A percentile compares a stretch with the other conserved stretches of the same genome.
phyloP scores from a whole-genome alignment of 2,888 invertebrate genomes.

The Lepas anatifera region DNA sequence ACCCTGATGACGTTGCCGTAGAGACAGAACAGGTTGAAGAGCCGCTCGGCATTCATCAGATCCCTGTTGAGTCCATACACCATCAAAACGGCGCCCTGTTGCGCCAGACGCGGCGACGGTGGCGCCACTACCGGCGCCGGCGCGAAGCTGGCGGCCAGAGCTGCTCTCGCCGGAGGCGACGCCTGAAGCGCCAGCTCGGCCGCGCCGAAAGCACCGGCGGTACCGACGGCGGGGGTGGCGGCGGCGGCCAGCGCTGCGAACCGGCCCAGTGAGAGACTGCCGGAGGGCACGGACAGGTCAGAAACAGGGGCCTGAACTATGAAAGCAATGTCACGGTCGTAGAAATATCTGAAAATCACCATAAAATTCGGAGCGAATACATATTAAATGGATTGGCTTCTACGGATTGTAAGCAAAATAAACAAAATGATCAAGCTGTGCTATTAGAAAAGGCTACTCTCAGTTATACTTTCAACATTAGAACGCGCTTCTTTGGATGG shows the following conservation, averaged over 20 bases:
- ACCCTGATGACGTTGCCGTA: conserved; percentile 95
- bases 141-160: conserved; percentile 22
- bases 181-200: conserved; percentile 9
- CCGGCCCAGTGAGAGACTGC: not conserved
- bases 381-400: no score
- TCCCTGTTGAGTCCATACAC: conserved; percentile 91
- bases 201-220: not conserved
- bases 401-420: no score
- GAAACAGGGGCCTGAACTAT: no score
- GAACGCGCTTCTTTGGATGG: no score
- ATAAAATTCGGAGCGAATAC: no score
- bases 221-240: not conserved
- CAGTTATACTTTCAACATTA: no score
- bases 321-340: no score
- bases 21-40: conserved; percentile 96
- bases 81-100: conserved; percentile 89
- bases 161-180: not conserved
- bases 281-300: no score
- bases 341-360: no score
- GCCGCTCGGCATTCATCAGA: conserved; percentile 85
- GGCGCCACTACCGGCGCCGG: conserved; percentile 25
- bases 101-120: conserved; percentile 32
- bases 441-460: no score
- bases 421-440: no score
- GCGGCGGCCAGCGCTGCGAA: not conserved